Evolutionary conservation across 2,113 vertebrate genomes (phyloP).

Genomic region (Dicentrarchus labrax): DNA sequence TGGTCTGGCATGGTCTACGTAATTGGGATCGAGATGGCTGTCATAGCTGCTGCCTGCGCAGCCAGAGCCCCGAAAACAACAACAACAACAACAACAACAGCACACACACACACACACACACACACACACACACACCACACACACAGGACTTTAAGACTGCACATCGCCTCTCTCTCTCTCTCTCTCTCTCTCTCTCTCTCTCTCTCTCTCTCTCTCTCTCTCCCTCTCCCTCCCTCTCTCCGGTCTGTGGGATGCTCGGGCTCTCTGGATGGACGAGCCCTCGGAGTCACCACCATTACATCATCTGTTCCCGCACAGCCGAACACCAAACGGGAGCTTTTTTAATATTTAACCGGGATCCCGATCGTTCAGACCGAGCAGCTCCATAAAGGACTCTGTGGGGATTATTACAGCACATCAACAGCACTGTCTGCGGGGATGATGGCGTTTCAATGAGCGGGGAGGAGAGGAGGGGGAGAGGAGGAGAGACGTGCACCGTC

Average conservation of each 20-base stretch:
- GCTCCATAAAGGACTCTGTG: slow-evolving; percentile 5
- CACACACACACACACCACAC: neutral
- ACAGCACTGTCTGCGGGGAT: slow-evolving; percentile 37
- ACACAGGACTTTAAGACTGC: slow-evolving; percentile 21
- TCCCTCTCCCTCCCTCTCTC: neutral
- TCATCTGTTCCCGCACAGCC: slow-evolving; percentile 72
- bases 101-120: neutral
- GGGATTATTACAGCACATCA: slow-evolving; percentile 30
- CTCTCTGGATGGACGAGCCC: slow-evolving; percentile 54
- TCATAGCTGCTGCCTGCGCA: slow-evolving; percentile 31
- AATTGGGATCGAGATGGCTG: slow-evolving; percentile 28
- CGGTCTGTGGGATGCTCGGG: slow-evolving; percentile 57
- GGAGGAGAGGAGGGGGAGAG: slow-evolving; percentile 57
- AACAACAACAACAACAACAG: slow-evolving; percentile 21
- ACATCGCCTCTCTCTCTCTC: neutral
- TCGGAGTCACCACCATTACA: slow-evolving; percentile 79
- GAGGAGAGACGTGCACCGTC: slow-evolving; percentile 76
- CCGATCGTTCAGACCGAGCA: slow-evolving; percentile 15
- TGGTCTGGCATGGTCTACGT: slow-evolving; percentile 39
- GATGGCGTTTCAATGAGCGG: slow-evolving; percentile 72
- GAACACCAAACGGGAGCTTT: slow-evolving; percentile 20
- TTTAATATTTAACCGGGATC: slow-evolving; percentile 43
- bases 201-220: neutral
- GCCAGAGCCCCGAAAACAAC: slow-evolving; percentile 21
- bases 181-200: neutral